Evolutionary conservation across 1,140 invertebrate genomes (phyloP), one percentile per base, ranked within the genome.

Genomic region (Cataglyphis hispanica): DNA sequence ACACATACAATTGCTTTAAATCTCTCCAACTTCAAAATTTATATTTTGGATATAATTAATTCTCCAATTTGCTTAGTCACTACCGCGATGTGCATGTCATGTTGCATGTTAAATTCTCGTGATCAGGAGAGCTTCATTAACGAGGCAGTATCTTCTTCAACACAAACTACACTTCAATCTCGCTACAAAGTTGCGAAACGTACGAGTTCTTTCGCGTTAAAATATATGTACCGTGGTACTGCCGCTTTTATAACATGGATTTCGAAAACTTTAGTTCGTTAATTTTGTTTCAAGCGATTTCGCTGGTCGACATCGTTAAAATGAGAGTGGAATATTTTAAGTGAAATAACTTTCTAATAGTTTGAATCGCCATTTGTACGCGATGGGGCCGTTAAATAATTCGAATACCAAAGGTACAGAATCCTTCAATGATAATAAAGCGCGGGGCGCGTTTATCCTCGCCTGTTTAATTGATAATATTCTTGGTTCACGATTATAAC

Each of bases 221-320:
- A 83, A 83, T 83, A 83, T 72, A 66, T 60, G 60, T 46, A 7
- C 25, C 34, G 53, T 56, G 25, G 63, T 31, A 53, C 31, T 50
- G 31, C n/a, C 16, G 63, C 76, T 80, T 69, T 69, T 69, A 69
- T 66, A 83, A 72, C 66, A 25, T 27, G 53, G 53, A 83, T 83
- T 83, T 58, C 67, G 67, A 83, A 83, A 83, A 83, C 66, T 83
- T 83, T 74, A 19, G 53, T 83, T 83, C 67, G 78, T 83, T 83
- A 83, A 61, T 83, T 83, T 74, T 53, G 27, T 60, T 58, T 58
- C 50, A 70, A 70, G 67, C 66, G 69, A 67, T 60, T 25, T 27
- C 37, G 27, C 76, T n/a, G n/a, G 78, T 74, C 78, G 78, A n/a
- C 53, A 43, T 53, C 53, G 37, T 27, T 74, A 74, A 72, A 83